A percentile compares a stretch with the other conserved stretches of the same genome.
Evolutionary conservation across 1,140 invertebrate genomes (phyloP).

Genomic region (Magallana angulata): DNA sequence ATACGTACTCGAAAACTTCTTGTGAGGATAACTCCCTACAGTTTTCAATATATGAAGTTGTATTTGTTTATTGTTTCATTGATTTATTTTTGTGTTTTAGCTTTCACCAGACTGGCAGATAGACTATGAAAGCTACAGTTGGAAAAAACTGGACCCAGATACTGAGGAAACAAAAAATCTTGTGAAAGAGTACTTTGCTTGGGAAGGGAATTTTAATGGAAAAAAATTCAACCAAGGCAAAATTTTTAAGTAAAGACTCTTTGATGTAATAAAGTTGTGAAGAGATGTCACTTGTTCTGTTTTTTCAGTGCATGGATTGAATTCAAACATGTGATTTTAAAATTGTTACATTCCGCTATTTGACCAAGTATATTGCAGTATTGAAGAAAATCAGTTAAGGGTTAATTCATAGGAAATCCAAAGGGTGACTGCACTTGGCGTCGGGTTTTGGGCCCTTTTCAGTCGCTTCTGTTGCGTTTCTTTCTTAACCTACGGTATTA

Average conservation of each 20-base stretch:
- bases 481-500: no score
- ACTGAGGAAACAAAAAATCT: constrained; percentile 92
- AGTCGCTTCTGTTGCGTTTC: no score
- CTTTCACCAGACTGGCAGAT: constrained; percentile 95
- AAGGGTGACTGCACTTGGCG: no score
- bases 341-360: not conserved
- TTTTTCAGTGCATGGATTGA: not conserved
- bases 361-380: no score
- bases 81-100: constrained; percentile 79
- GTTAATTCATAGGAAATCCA: no score
- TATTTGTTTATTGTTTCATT: no score
- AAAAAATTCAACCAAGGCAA: constrained; percentile 98
- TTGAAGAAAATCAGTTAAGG: no score
- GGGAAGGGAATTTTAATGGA: constrained; percentile 93
- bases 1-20: no score
- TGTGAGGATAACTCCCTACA: no score
- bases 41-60: no score
- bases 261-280: not conserved
- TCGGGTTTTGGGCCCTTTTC: no score
- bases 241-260: constrained; percentile 94
- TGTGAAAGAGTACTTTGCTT: constrained; percentile 95
- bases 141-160: constrained; percentile 95
- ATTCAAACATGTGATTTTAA: not conserved
- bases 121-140: constrained; percentile 97
- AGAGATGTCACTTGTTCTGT: not conserved